These are phyloP conservation scores for Bombycilla garrulus DNA, from an alignment of 2,113 vertebrate species.

Conservation along the genomic window DNA sequence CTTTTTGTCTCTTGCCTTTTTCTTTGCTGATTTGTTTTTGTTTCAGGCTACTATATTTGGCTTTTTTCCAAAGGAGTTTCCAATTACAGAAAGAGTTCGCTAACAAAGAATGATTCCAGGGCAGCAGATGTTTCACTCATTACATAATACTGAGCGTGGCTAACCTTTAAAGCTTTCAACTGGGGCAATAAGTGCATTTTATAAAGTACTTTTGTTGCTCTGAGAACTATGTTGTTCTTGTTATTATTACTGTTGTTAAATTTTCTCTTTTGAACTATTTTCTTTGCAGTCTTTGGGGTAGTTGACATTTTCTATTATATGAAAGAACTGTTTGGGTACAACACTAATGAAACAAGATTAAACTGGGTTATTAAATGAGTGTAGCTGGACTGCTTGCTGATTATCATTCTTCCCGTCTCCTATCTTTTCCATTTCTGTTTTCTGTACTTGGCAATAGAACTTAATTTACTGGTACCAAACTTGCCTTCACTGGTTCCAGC, in stretches of 20 bases:
- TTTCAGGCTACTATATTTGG: slow-evolving; percentile 45
- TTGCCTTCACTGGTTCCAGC: not conserved
- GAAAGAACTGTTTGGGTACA: not conserved
- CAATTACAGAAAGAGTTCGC: slow-evolving; percentile 38
- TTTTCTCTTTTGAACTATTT: not conserved
- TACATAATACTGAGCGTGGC: slow-evolving; percentile 24
- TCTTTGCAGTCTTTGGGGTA: not conserved
- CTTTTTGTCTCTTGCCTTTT: not conserved
- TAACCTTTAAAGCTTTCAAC: slow-evolving; percentile 24
- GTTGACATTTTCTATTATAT: not conserved
- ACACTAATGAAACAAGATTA: not conserved
- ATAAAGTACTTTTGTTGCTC: not conserved
- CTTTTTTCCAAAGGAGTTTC: slow-evolving; percentile 40
- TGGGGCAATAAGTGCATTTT: not conserved
- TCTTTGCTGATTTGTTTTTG: slow-evolving; percentile 24
- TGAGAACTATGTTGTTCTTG: not conserved
- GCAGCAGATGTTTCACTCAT: slow-evolving; percentile 49
- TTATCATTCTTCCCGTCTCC: not conserved
- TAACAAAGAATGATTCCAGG: slow-evolving; percentile 55
- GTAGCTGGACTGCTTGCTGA: not conserved
- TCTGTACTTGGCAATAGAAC: not conserved
- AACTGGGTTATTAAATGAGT: not conserved
- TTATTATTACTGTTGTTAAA: not conserved
- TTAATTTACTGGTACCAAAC: not conserved
- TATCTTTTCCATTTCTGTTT: slow-evolving; percentile 6